Evolutionary conservation across 1,140 invertebrate genomes (phyloP), one percentile per base, ranked within the genome.

Genomic region (Sarcophaga bullata): DNA sequence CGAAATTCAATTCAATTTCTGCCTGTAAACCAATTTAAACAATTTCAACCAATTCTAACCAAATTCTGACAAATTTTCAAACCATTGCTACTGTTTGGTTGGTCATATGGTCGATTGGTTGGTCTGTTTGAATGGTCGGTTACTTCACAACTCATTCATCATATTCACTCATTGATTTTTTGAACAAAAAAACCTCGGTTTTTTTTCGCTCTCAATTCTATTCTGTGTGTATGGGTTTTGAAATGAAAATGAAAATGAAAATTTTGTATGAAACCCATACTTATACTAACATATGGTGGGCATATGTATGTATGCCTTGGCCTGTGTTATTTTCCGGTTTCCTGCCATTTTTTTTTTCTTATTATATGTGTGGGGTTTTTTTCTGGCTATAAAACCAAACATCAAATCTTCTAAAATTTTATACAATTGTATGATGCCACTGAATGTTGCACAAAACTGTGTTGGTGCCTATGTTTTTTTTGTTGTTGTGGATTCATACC

Each of bases 361-460:
- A 37, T 37, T 37, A 37, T 37, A 37, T 37, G 25, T 37, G 25
- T 4, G 25, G 25, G 25, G 25, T 37, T 37, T 37, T 62, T 37
- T 37, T 37, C n/a, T 62, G 54, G 54, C 15, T 37, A 37, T 37
- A 58, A 68, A 68, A 68, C 62, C 62, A 19, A 68, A 68, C 50
- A 78, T 78, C 75, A 78, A 78, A 78, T 78, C 75, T 78, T 78
- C 75, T 52, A 52, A 78, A 78, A 78, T 78, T 50, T n/a, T 58
- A 13, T n/a, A 58, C 17, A 9, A 19, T 25, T 25, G n/a, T 68
- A 25, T 68, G 62, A 25, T 68, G 62, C n/a, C 1, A 37, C 25
- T 37, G 25, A 37, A 37, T 37, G 25, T 37, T 19, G 17, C 17
- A 19, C 58, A 62, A 62, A 73, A 76, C 47, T 50, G 47, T 78